Base-by-base conservation (phyloP, 2,888 invertebrate genomes). In the Aspidapion aeneum region DNA sequence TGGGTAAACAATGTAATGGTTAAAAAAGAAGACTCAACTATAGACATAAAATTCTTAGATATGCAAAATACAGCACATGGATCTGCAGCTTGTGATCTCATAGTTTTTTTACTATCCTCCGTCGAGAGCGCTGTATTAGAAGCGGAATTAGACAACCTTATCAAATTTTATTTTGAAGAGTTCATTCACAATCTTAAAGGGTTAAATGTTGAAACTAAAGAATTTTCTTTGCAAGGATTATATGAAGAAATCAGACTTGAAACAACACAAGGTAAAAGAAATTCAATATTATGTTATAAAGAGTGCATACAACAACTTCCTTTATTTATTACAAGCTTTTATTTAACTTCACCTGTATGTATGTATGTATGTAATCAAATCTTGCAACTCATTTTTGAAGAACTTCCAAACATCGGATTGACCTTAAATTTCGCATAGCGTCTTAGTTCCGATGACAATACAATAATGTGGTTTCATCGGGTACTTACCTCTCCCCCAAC, bases 1-100 rank as follows among this genome's bases (percentile, higher is more conserved):
- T 59, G 59, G 59, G 22, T 49, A n/a, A 59, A 59, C 21, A 59
- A 59, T 18, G 51, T 59, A 21, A 59, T 59, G 59, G 1, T 59
- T 2, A 59, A 49, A 7, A 18, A 59, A 7, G 22, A 9, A 9
- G 21, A 12, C 35, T 7, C 3, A 3, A 35, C 3, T 12, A 35
- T 35, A 35, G 35, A 35, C 35, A 35, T 35, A 35, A 35, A 35
- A 35, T 35, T 35, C 12, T 7, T 35, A 7, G 35, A 35, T 12
- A 35, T 35, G 35, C 35, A 35, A 35, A 12, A 35, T 12, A 35
- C 35, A 7, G 35, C 35, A 12, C 35, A 35, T 12, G 35, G 35
- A 35, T 35, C 35, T 7, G 35, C 12, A 35, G 35, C 35, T 3
- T 35, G 35, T 35, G 35, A 35, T 12, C 12, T 35, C 3, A 35